phyloP scores from a whole-genome alignment of 2,113 vertebrate genomes.

The Strigops habroptila region DNA sequence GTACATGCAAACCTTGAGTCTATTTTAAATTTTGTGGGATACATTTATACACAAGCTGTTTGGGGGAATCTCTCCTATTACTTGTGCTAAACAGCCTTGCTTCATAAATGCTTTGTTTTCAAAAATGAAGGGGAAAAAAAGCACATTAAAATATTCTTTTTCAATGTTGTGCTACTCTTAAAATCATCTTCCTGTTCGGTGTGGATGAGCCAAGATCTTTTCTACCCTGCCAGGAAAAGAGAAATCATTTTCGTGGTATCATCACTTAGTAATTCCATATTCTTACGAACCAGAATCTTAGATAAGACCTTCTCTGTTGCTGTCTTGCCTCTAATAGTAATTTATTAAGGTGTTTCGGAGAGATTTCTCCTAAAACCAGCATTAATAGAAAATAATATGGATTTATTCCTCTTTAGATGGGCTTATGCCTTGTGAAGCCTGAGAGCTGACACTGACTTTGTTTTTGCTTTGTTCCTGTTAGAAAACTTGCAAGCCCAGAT shows the following conservation, averaged over 20 bases:
- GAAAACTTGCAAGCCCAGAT: neutral
- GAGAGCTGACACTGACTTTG: neutral
- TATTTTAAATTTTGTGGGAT: neutral
- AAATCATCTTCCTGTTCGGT: neutral
- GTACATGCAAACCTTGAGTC: neutral
- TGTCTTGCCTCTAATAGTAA: neutral
- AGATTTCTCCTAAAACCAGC: neutral
- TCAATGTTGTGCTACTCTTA: neutral
- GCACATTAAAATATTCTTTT: neutral
- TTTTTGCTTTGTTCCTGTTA: neutral
- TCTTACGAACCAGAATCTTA: neutral
- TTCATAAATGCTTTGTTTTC: neutral
- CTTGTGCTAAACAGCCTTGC: neutral
- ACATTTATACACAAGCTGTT: neutral
- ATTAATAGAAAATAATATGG: fast-evolving
- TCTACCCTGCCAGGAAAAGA: neutral
- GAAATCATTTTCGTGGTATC: neutral
- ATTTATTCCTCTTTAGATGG: neutral
- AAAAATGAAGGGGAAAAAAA: neutral
- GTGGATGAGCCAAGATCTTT: neutral
- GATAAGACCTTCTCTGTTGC: neutral
- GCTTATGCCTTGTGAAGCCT: neutral
- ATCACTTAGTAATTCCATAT: neutral
- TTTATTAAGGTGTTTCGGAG: neutral
- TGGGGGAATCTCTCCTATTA: neutral